phyloP scores from a whole-genome alignment of 2,113 vertebrate genomes.

The Variabilichromis moorii region DNA sequence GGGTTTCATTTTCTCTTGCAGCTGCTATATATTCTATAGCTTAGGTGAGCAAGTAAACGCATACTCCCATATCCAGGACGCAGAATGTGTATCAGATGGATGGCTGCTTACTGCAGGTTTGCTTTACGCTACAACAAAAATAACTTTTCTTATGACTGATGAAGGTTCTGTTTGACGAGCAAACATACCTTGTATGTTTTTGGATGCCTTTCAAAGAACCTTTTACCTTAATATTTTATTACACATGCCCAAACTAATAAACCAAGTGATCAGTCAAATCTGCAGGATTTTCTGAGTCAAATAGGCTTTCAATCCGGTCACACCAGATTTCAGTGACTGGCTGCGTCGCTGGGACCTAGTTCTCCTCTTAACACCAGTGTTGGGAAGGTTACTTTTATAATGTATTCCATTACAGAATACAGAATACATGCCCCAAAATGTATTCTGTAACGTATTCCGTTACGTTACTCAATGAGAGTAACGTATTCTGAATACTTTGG shows the following conservation, averaged over 20 bases:
- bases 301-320: background rate
- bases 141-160: background rate
- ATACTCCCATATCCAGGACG: background rate
- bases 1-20: background rate
- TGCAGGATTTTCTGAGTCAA: background rate
- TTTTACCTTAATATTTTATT: background rate
- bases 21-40: background rate
- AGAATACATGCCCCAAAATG: too few relatives aligned
- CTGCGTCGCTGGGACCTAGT: rapidly evolving
- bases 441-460: too few relatives aligned
- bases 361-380: background rate
- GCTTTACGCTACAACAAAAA: background rate
- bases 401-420: too few relatives aligned
- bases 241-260: background rate
- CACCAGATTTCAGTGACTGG: background rate
- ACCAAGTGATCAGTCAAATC: background rate
- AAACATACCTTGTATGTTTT: background rate
- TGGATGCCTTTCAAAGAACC: background rate
- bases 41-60: background rate
- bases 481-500: too few relatives aligned
- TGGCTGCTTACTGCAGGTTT: background rate
- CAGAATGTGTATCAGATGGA: background rate
- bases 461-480: too few relatives aligned
- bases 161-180: background rate
- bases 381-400: too few relatives aligned